These are phyloP conservation scores for Chaetodon trifasciatus DNA, from an alignment of 2,797 vertebrate genomes.

Conservation along the genomic window DNA sequence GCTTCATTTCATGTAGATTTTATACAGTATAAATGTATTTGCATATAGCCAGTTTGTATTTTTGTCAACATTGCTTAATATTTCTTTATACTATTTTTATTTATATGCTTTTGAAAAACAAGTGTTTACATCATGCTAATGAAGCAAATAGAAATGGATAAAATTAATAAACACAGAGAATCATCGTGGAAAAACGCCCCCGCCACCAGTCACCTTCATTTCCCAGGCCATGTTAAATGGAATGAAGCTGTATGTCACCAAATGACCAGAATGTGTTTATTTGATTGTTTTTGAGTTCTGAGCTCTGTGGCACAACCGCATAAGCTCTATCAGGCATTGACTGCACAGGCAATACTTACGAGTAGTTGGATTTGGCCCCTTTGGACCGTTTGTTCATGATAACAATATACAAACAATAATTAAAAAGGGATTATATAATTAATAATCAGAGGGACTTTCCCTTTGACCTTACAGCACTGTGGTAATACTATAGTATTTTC, in stretches of 20 bases:
- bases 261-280: not conserved
- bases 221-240: not conserved
- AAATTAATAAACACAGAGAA: not conserved
- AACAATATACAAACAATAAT: not conserved
- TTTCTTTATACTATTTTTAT: not conserved
- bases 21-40: no score
- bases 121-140: not conserved
- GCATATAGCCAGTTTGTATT: not conserved
- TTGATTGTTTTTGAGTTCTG: not conserved
- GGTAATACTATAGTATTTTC: not conserved
- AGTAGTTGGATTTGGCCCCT: not conserved
- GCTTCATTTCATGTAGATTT: not conserved
- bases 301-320: not conserved
- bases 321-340: not conserved
- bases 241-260: not conserved
- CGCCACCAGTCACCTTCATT: not conserved
- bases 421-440: not conserved
- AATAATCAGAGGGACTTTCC: not conserved
- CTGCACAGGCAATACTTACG: not conserved
- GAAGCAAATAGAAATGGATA: not conserved
- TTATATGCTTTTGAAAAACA: not conserved
- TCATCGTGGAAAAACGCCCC: not conserved
- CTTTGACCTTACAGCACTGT: not conserved
- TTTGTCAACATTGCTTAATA: not conserved
- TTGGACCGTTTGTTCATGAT: not conserved